Evolutionary conservation across 2,797 vertebrate species (phyloP), one percentile per base, ranked within the genome.

Genomic region (Remorina albescens): DNA sequence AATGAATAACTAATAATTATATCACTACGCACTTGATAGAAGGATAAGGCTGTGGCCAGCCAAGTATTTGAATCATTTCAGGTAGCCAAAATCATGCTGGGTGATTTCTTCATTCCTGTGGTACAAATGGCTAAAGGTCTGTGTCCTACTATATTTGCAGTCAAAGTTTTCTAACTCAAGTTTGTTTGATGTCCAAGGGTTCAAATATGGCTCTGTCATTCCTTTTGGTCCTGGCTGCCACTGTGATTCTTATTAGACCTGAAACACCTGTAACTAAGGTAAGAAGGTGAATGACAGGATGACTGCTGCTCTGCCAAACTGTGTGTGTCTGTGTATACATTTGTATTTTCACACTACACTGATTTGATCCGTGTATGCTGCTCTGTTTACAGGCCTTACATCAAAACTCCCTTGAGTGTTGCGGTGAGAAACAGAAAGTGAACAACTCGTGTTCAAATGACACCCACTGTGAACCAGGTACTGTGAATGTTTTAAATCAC

Each of bases 381-480:
- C 39, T 78, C 23, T 73, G 42, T 76, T 59, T 34, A 16, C 41
- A 96, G 95, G 93, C 92, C 54, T 76, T 94, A 15, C 90, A 89
- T 67, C 92, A 92, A 64, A 92, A 86, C 84, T 82, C 83, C 11
- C 71, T 93, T 4, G 92, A 94, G 72, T 95, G 95, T 84, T 95
- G 94, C 49, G 86, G 88, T 2, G 92, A 93, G 59, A 93, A 88
- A 68, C 92, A 85, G 58, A 92, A 58, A 83, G 83, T 36, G 11
- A 95, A 95, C 85, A 91, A 44, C 73, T 94, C 93, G 5, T 95
- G 94, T 83, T 89, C 82, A 34, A 95, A 95, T 63, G 84, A 90
- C 84, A 94, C 94, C 67, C 91, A 85, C 74, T 95, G 95, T 86
- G 92, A 93, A 73, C 90, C 93, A 92, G 95, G 93, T 95, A 92